phyloP scores from a whole-genome alignment of 2,113 vertebrate species.

The Alexandromys fortis region DNA sequence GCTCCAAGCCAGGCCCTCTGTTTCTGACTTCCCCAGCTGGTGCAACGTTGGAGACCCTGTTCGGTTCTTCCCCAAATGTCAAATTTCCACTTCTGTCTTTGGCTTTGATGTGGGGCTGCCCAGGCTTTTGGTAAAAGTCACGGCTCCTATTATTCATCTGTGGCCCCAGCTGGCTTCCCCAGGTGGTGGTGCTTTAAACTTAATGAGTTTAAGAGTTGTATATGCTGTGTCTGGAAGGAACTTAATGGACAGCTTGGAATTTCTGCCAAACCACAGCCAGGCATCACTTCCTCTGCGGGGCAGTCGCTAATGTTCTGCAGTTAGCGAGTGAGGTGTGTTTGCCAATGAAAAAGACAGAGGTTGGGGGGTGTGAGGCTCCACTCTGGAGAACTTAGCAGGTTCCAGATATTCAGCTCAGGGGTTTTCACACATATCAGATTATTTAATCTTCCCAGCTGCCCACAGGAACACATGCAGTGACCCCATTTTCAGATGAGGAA shows the following conservation, averaged over 20 bases:
- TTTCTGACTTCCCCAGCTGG: neutral
- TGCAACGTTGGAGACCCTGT: slow-evolving; percentile 39
- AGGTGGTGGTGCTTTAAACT: neutral
- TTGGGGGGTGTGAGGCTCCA: neutral
- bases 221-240: neutral
- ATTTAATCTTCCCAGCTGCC: neutral
- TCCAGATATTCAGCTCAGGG: neutral
- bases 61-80: slow-evolving; percentile 51
- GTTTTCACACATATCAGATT: neutral
- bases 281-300: neutral
- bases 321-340: neutral
- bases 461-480: neutral
- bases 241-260: neutral
- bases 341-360: neutral
- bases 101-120: slow-evolving; percentile 51
- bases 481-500: slow-evolving; percentile 30
- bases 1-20: neutral
- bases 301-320: neutral
- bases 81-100: slow-evolving; percentile 70
- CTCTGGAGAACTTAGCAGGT: neutral
- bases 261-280: neutral
- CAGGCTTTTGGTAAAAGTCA: neutral
- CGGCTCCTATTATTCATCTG: neutral
- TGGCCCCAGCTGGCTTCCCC: neutral
- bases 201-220: slow-evolving; percentile 43